phyloP scores from a whole-genome alignment of 2,888 invertebrate species.

The Brassicogethes aeneus region DNA sequence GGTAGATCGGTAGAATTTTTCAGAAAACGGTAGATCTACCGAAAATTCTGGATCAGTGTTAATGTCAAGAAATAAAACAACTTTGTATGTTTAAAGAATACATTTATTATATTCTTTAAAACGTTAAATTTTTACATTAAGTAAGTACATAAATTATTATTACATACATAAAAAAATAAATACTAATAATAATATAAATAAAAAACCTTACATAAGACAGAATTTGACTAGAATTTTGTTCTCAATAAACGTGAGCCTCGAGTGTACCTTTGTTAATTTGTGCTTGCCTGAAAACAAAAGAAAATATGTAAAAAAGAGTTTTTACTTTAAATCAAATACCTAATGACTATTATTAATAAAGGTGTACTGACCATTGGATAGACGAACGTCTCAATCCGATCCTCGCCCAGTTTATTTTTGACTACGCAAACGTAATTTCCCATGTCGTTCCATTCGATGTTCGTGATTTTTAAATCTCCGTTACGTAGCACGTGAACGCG shows the following conservation, averaged over 20 bases:
- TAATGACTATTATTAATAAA: too few relatives aligned
- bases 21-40: too few relatives aligned
- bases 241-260: neutral
- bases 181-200: neutral
- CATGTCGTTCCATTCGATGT: slow-evolving; percentile 72
- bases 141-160: neutral
- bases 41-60: too few relatives aligned
- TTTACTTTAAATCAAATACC: neutral
- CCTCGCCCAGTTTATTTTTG: slow-evolving; percentile 55
- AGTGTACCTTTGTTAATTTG: neutral
- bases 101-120: neutral
- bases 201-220: neutral
- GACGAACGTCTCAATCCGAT: slow-evolving; percentile 58
- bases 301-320: neutral
- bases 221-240: neutral
- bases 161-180: neutral
- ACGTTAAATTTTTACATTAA: neutral
- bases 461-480: slow-evolving; percentile 67
- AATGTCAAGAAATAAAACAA: neutral
- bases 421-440: slow-evolving; percentile 72
- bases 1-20: too few relatives aligned
- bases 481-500: slow-evolving; percentile 47
- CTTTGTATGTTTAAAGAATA: neutral
- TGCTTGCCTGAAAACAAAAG: neutral
- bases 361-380: slow-evolving; percentile 48